phyloP scores from a whole-genome alignment of 2,797 vertebrate species.

The Alcedo atthis region DNA sequence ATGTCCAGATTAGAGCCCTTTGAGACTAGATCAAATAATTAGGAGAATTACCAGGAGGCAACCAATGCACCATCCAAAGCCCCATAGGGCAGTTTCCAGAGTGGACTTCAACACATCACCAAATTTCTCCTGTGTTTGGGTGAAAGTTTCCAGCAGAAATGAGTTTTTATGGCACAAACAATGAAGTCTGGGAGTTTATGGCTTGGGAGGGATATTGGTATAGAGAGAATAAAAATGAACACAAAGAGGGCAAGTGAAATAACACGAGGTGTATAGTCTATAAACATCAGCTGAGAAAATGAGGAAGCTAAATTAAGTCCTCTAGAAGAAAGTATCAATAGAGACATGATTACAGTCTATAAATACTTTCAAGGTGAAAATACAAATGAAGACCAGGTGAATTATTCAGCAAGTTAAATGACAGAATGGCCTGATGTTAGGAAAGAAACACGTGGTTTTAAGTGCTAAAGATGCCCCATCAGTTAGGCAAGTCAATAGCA shows the following conservation, averaged over 20 bases:
- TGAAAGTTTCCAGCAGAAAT: not conserved
- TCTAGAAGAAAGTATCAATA: constrained; percentile 26
- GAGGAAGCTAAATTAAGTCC: constrained; percentile 47
- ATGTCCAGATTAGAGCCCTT: not conserved
- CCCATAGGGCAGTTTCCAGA: not conserved
- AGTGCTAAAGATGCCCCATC: constrained; percentile 17
- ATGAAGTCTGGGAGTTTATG: not conserved
- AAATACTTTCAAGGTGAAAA: constrained; percentile 69
- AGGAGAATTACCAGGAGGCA: not conserved
- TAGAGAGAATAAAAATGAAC: not conserved
- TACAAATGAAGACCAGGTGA: constrained; percentile 49
- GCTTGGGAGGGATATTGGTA: not conserved
- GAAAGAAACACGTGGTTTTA: not conserved
- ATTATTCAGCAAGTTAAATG: constrained; percentile 19
- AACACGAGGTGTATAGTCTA: not conserved
- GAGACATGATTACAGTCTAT: constrained; percentile 41
- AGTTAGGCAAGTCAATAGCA: constrained; percentile 13
- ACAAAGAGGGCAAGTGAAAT: not conserved
- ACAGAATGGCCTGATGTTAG: not conserved
- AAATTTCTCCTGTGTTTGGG: not conserved
- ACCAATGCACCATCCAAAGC: not conserved
- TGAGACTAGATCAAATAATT: not conserved
- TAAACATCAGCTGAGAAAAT: constrained; percentile 35
- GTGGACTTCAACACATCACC: not conserved
- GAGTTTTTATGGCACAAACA: not conserved